These are phyloP conservation scores for Drosophila merina DNA, from an alignment of 2,888 invertebrate species.

Conservation along the genomic window DNA sequence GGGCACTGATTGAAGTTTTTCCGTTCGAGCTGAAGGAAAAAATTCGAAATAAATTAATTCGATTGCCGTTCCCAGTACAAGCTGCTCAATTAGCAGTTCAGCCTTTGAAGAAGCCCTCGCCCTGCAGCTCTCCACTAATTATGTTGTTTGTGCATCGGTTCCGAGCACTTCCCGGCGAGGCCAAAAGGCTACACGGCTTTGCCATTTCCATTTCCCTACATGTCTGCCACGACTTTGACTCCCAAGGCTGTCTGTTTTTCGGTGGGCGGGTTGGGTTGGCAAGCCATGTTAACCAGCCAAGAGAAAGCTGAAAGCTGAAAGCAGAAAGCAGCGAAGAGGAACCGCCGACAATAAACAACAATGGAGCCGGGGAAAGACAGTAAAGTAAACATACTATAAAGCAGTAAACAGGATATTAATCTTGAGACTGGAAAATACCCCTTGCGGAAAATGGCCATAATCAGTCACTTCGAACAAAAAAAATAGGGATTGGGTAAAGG, in stretches of 20 bases:
- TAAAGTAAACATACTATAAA: slow-evolving; percentile 29
- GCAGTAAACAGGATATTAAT: slow-evolving; percentile 15
- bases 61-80: slow-evolving; percentile 47
- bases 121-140: slow-evolving; percentile 52
- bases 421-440: not conserved
- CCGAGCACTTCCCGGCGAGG: slow-evolving; percentile 31
- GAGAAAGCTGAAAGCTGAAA: slow-evolving; percentile 29
- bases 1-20: slow-evolving; percentile 33
- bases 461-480: not conserved
- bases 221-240: slow-evolving; percentile 37
- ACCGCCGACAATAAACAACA: slow-evolving; percentile 44
- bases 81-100: slow-evolving; percentile 35
- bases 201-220: slow-evolving; percentile 76
- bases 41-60: slow-evolving; percentile 55
- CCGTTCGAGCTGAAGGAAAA: slow-evolving; percentile 1
- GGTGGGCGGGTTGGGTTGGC: not conserved
- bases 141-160: slow-evolving; percentile 53
- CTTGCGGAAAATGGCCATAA: not conserved
- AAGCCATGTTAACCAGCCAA: slow-evolving; percentile 50
- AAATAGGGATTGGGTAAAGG: not conserved
- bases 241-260: slow-evolving; percentile 52
- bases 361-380: slow-evolving; percentile 36
- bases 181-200: slow-evolving; percentile 67
- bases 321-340: slow-evolving; percentile 20
- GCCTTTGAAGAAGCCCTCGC: slow-evolving; percentile 23